phyloP scores from a whole-genome alignment of 2,888 invertebrate genomes.

The Agonopterix alstromeriana region DNA sequence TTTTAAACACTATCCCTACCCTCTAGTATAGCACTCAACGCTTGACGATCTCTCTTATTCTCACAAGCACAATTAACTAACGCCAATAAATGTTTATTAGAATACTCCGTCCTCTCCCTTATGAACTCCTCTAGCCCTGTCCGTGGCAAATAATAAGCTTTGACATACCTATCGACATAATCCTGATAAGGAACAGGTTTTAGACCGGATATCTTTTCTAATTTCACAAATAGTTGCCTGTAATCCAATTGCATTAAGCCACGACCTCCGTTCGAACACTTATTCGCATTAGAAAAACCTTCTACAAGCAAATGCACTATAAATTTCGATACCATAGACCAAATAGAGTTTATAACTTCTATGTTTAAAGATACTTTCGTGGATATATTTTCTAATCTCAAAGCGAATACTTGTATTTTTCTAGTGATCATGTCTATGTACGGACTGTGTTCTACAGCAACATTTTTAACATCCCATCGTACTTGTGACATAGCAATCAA shows the following conservation, averaged over 20 bases:
- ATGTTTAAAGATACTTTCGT: conserved; percentile 82
- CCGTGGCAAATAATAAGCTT: conserved; percentile 96
- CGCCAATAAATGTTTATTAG: conserved; percentile 89
- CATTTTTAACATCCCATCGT: conserved; percentile 96
- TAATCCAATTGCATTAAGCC: conserved; percentile 99
- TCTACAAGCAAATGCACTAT: conserved; percentile 94
- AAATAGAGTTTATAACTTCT: conserved; percentile 83
- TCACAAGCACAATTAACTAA: conserved; percentile 92
- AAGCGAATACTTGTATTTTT: conserved; percentile 86
- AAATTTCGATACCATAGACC: conserved; percentile 92
- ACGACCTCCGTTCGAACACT: conserved; percentile 96
- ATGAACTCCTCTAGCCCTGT: conserved; percentile 93
- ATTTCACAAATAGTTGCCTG: conserved; percentile 93
- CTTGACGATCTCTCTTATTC: conserved; percentile 90
- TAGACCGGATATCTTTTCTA: conserved; percentile 89
- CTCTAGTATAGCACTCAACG: conserved; percentile 84
- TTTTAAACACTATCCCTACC: conserved; percentile 45
- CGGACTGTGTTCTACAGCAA: conserved; percentile 94
- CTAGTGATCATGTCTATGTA: conserved; percentile 89
- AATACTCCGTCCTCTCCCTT: conserved; percentile 90
- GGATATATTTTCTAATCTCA: conserved; percentile 85
- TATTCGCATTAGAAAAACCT: conserved; percentile 93
- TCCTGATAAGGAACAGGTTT: conserved; percentile 92
- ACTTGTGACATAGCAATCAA: conserved; percentile 93
- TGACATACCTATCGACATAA: conserved; percentile 96